These are phyloP conservation scores for Antennarius maculatus DNA, from an alignment of 2,797 vertebrate genomes.

Conservation along the genomic window DNA sequence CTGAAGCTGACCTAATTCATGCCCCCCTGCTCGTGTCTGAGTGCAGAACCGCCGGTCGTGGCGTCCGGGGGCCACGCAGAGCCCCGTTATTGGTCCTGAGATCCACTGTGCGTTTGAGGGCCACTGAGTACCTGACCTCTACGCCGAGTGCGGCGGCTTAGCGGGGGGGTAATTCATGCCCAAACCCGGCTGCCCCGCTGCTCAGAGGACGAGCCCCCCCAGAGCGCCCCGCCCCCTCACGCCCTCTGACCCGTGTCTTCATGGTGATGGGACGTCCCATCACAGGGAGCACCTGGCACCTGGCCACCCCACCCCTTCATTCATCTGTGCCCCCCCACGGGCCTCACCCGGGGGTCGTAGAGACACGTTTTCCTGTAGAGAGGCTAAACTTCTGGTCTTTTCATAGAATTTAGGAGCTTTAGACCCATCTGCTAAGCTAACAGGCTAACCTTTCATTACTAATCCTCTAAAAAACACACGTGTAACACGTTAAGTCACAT, in stretches of 20 bases:
- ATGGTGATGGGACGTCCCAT: constrained; percentile 59
- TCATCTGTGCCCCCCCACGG: background rate
- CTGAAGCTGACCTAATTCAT: constrained; percentile 73
- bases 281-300: constrained; percentile 72
- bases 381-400: no score
- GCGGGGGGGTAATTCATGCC: constrained; percentile 71
- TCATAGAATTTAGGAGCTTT: no score
- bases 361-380: no score
- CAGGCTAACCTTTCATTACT: no score
- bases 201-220: constrained; percentile 75
- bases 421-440: no score
- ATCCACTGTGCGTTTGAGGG: constrained; percentile 77
- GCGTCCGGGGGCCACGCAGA: constrained; percentile 49
- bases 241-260: constrained; percentile 67
- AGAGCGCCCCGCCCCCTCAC: constrained; percentile 20
- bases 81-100: constrained; percentile 53
- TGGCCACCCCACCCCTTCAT: constrained; percentile 59
- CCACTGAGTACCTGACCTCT: constrained; percentile 87
- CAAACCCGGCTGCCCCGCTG: constrained; percentile 76
- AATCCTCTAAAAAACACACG: no score
- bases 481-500: no score
- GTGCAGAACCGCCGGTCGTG: constrained; percentile 63
- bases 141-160: constrained; percentile 76
- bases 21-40: constrained; percentile 40
- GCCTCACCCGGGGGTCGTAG: constrained; percentile 30